These are phyloP conservation scores for Asteroscopus sphinx DNA, from an alignment of 2,888 invertebrate species.

Conservation along the genomic window DNA sequence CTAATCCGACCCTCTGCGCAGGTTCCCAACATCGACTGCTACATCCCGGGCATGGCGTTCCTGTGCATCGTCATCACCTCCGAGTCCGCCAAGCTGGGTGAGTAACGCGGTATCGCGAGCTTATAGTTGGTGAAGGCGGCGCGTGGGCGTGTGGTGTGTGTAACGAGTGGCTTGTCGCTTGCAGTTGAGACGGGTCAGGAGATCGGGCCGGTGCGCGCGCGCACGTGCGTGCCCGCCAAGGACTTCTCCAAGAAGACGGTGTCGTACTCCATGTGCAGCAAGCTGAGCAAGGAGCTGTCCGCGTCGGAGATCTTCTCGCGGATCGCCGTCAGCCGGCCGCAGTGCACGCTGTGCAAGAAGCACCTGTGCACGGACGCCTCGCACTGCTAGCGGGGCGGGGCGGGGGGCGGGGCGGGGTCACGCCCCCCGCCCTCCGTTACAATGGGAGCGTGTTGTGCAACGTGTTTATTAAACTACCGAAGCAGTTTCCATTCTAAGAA, in stretches of 20 bases:
- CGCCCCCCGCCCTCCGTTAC: conserved; percentile 6
- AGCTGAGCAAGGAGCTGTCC: conserved; percentile 83
- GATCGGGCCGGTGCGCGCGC: conserved; percentile 85
- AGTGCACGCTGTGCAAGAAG: conserved; percentile 83
- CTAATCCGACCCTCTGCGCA: conserved; percentile 48
- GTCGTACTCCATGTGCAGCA: conserved; percentile 84
- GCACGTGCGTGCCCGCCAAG: conserved; percentile 85
- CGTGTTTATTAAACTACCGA: conserved; percentile 63
- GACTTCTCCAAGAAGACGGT: conserved; percentile 86
- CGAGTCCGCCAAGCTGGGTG: conserved; percentile 84
- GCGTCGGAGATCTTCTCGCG: conserved; percentile 85
- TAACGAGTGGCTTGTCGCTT: conserved; percentile 34
- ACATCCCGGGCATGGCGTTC: conserved; percentile 86
- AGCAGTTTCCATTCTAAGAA: conserved; percentile 62
- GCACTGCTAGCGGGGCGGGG: conserved; percentile 69
- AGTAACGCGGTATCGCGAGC: conserved; percentile 41
- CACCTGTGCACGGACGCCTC: conserved; percentile 81
- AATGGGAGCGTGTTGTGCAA: conserved; percentile 47
- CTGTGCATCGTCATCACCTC: conserved; percentile 85
- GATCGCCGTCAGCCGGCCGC: conserved; percentile 80
- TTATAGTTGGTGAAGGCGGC: neutral
- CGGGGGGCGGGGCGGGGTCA: neutral
- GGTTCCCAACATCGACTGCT: conserved; percentile 87
- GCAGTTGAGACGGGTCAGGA: conserved; percentile 85
- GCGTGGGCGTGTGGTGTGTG: neutral